A percentile compares a stretch with the other conserved stretches of the same genome.
Evolutionary conservation across 2,888 invertebrate genomes (phyloP).

Genomic region (Melanargia galathea): DNA sequence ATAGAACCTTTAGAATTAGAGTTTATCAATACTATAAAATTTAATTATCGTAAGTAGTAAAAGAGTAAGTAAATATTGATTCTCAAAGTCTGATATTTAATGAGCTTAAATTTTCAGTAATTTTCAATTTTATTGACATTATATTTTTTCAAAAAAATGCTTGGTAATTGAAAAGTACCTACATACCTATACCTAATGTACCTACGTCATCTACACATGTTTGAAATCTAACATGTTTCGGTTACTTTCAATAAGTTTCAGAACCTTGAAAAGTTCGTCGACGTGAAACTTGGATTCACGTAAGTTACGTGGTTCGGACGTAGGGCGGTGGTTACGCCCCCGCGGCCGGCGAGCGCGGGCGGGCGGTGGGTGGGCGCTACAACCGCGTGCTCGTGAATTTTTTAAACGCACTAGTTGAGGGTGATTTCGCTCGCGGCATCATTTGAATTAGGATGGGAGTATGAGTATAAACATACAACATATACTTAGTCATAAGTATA

Average conservation of each 20-base stretch:
- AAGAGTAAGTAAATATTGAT: background rate
- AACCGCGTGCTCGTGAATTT: constrained; percentile 65
- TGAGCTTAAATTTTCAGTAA: background rate
- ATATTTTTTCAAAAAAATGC: no score
- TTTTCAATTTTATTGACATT: no score
- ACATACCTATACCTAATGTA: no score
- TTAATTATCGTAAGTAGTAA: background rate
- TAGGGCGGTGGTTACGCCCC: constrained; percentile 81
- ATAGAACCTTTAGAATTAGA: no score
- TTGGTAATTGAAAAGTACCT: no score
- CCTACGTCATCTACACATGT: no score
- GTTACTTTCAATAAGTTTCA: background rate
- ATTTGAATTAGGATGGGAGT: constrained; percentile 9
- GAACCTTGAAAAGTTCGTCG: constrained; percentile 30
- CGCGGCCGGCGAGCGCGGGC: constrained; percentile 65
- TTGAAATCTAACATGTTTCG: background rate
- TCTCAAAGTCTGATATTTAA: background rate
- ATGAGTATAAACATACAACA: no score
- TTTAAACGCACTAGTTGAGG: constrained; percentile 47
- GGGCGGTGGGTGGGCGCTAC: constrained; percentile 76
- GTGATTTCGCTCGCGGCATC: constrained; percentile 34
- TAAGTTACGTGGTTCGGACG: constrained; percentile 55
- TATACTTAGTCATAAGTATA: no score
- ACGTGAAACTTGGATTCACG: constrained; percentile 60
- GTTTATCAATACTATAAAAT: no score